phyloP scores from a whole-genome alignment of 2,797 vertebrate genomes.

The Taeniopygia guttata region DNA sequence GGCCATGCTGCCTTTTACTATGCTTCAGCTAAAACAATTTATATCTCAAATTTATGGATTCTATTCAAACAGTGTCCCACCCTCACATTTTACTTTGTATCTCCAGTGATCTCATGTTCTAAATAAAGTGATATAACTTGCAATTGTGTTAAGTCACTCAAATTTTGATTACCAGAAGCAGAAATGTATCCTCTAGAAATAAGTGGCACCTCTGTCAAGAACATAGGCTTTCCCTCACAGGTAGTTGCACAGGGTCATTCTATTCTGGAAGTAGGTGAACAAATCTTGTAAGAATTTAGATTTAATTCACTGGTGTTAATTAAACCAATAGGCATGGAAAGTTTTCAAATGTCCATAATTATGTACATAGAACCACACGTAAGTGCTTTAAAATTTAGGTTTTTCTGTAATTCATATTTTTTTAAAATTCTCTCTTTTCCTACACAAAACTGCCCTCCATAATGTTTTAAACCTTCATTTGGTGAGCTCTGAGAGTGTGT shows the following conservation, averaged over 20 bases:
- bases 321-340: not conserved
- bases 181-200: not conserved
- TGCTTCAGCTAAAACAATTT: not conserved
- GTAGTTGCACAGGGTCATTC: not conserved
- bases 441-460: not conserved
- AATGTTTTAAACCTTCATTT: not conserved
- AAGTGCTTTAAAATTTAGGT: not conserved
- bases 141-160: not conserved
- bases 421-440: not conserved
- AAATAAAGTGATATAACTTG: not conserved
- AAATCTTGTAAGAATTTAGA: not conserved
- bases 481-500: not conserved
- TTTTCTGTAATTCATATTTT: not conserved
- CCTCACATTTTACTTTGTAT: not conserved
- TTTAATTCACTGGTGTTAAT: not conserved
- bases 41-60: not conserved
- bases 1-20: fast-evolving
- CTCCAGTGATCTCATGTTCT: not conserved
- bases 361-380: not conserved
- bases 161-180: not conserved
- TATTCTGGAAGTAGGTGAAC: not conserved
- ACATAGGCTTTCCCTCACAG: not conserved
- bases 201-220: not conserved
- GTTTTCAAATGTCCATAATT: not conserved
- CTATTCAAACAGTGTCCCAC: not conserved